Evolutionary conservation across 2,113 vertebrate species (phyloP).

Genomic region (Myxocyprinus asiaticus): DNA sequence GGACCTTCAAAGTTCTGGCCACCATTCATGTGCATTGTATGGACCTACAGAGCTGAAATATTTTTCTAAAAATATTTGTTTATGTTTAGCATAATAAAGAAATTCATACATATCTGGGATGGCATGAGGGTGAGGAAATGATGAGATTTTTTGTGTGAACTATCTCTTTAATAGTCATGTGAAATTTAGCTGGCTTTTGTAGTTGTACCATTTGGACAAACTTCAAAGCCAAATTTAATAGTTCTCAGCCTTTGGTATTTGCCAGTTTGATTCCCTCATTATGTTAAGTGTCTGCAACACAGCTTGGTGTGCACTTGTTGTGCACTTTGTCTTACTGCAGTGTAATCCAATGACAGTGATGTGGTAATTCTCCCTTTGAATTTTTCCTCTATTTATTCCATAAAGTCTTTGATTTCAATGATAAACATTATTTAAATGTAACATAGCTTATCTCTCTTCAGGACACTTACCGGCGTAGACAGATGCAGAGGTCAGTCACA

Average conservation of each 20-base stretch:
- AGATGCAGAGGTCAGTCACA: conserved; percentile 90
- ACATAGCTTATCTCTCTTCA: conserved; percentile 51
- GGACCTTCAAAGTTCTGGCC: no score
- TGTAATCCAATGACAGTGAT: conserved; percentile 33
- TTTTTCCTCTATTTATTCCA: neutral
- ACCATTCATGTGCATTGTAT: no score
- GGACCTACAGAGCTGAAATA: no score
- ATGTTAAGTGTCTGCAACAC: neutral
- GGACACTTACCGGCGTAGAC: conserved; percentile 92
- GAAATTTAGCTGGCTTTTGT: no score
- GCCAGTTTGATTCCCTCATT: neutral
- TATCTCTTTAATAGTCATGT: neutral
- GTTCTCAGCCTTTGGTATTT: neutral
- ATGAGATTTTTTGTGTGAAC: neutral
- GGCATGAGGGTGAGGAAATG: no score
- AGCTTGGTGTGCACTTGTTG: neutral
- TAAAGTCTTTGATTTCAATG: conserved; percentile 17
- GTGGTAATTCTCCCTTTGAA: conserved; percentile 1
- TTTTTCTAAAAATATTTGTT: no score
- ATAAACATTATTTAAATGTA: neutral
- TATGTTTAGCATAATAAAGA: no score
- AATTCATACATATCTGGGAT: no score
- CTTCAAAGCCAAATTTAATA: no score
- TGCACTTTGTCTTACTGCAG: conserved; percentile 28
- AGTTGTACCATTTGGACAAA: no score